A percentile compares a stretch with the other conserved stretches of the same genome.
Conservation (phyloP, 2,888 invertebrate genomes). For the Andricus curvator region DNA sequence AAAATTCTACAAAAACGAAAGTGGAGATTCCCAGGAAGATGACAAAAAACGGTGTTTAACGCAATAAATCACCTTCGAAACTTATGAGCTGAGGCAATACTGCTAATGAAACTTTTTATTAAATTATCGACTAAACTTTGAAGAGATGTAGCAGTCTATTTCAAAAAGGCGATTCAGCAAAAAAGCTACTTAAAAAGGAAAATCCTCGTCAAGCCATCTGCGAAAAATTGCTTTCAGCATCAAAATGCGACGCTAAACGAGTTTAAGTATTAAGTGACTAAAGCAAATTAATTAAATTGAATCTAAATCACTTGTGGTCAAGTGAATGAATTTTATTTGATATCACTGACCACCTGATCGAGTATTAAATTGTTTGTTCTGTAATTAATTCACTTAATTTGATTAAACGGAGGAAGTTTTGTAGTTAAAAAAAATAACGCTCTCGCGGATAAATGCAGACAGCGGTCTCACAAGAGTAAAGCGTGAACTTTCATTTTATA, state of each 20-base stretch:
- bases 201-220: neutral
- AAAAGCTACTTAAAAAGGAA: constrained; percentile 1
- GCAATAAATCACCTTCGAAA: constrained; percentile 47
- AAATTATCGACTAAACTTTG: constrained; percentile 66
- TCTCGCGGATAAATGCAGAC: neutral
- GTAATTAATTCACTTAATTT: neutral
- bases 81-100: constrained; percentile 46
- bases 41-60: constrained; percentile 22
- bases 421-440: neutral
- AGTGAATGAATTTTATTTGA: neutral
- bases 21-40: neutral
- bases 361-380: neutral
- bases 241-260: neutral
- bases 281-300: constrained; percentile 1
- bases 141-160: constrained; percentile 55
- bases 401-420: neutral
- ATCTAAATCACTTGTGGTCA: neutral
- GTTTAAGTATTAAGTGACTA: neutral
- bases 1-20: neutral
- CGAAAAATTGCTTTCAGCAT: neutral
- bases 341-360: neutral
- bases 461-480: neutral
- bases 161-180: constrained; percentile 45
- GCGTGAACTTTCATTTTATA: constrained; percentile 11
- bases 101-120: constrained; percentile 68